Base-by-base conservation (phyloP, 2,888 invertebrate genomes). In the Ariolimax columbianus region DNA sequence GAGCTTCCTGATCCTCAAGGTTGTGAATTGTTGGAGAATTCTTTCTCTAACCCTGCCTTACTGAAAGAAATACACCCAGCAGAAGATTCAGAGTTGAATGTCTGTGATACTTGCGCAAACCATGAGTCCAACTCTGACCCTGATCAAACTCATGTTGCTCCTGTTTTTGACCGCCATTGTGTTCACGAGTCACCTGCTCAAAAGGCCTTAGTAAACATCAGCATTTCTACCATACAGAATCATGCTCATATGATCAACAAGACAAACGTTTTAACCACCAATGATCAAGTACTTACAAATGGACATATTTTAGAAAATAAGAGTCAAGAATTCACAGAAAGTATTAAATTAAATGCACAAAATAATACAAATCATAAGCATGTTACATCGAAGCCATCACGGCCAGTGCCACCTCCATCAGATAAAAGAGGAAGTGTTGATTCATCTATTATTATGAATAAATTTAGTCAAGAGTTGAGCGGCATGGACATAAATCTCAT, bases 401-500 rank as follows among this genome's bases (percentile, higher is more conserved):
- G 11, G 59, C 23, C 43, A 26, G 9, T 38, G 55, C 59, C 72
- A 72, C 14, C 55, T 51, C 30, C 36, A 38, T 81, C 55, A 38
- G 51, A 23, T 19, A 66, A 63, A 33, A 33, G 30, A 9, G 72
- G 47, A 40, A 63, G 30, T 63, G 77, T 51, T 77, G 68, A 77
- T 17, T n/a, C 85, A 40, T 51, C 85, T 4, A 85, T 85, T 59
- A 59, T 85, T 23, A 85, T 85, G 85, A 85, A 85, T 38, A 82
- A 70, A 11, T 47, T 85, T 14, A 43, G 82, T 26, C 73, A 81
- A 40, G 85, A 85, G 43, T 51, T 85, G 51, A 82, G 36, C 72
- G 77, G 40, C 36, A 38, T 85, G 9, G 77, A 82, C 47, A 77
- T 85, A 77, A 82, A 85, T 85, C 85, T 85, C 85, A 82, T 85